A percentile compares a stretch with the other conserved stretches of the same genome.
Conservation (phyloP, 92 coral and sea anemone genomes). For the Diadumene lineata region DNA sequence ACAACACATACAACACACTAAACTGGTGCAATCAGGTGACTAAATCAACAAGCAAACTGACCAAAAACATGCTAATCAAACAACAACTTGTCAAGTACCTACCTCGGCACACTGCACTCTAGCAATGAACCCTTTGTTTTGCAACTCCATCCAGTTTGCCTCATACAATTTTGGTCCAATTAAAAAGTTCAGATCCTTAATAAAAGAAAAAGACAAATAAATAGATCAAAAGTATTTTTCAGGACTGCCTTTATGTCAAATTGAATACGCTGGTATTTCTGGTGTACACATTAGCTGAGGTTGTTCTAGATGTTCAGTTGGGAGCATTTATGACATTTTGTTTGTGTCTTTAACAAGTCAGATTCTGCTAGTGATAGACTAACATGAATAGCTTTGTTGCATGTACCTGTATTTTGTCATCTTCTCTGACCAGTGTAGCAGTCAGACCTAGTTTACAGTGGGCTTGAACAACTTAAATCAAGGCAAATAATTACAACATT, state of each 20-base stretch:
- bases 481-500: background rate
- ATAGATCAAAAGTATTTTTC: too few relatives aligned
- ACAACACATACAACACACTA: background rate
- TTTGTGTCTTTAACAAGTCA: background rate
- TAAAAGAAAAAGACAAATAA: background rate
- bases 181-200: conserved; percentile 87
- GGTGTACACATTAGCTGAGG: too few relatives aligned
- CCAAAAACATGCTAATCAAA: background rate
- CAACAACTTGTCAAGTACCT: background rate
- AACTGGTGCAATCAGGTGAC: background rate
- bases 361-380: too few relatives aligned
- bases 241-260: too few relatives aligned
- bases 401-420: conserved; percentile 94
- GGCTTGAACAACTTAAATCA: conserved; percentile 81
- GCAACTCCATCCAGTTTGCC: conserved; percentile 99
- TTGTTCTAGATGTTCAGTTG: too few relatives aligned
- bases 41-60: background rate
- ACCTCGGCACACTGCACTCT: conserved; percentile 99
- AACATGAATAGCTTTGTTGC: background rate
- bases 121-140: conserved; percentile 93
- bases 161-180: conserved; percentile 98
- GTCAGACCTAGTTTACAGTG: conserved; percentile 99
- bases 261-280: too few relatives aligned
- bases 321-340: too few relatives aligned
- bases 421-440: conserved; percentile 96